Conservation (phyloP, 2,888 invertebrate genomes). For the Julus scanicus region DNA sequence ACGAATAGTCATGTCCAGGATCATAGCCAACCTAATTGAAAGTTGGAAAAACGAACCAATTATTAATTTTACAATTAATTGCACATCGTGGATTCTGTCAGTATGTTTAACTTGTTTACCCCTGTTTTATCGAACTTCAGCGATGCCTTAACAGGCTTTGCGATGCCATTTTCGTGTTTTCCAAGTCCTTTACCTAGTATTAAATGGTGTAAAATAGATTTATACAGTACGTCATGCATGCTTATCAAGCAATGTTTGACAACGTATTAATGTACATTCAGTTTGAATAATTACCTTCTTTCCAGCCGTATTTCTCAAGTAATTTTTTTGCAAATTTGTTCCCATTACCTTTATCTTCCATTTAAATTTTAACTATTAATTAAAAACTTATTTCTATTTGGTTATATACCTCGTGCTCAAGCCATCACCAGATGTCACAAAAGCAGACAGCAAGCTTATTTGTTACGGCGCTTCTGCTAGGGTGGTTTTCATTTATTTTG, state of each 20-base stretch:
- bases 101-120: not conserved
- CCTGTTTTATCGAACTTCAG: constrained; percentile 27
- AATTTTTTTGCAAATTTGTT: constrained; percentile 8
- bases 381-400: too few species aligned
- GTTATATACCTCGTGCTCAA: not conserved
- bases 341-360: not conserved
- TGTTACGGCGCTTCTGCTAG: not conserved
- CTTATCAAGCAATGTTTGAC: too few species aligned
- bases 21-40: constrained; percentile 18
- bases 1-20: constrained; percentile 21
- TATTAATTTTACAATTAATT: not conserved
- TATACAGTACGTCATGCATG: too few species aligned
- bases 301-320: constrained; percentile 43
- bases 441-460: not conserved
- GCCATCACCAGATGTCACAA: too few species aligned
- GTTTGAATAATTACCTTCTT: not conserved
- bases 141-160: not conserved
- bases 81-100: not conserved
- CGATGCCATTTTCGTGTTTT: constrained; percentile 7
- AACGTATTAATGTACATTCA: not conserved
- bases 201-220: not conserved
- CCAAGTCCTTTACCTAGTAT: constrained; percentile 46
- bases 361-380: not conserved
- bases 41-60: not conserved
- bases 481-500: not conserved